Conservation (phyloP, 64 coral and sea anemone genomes). For the Dendronephthya gigantea region DNA sequence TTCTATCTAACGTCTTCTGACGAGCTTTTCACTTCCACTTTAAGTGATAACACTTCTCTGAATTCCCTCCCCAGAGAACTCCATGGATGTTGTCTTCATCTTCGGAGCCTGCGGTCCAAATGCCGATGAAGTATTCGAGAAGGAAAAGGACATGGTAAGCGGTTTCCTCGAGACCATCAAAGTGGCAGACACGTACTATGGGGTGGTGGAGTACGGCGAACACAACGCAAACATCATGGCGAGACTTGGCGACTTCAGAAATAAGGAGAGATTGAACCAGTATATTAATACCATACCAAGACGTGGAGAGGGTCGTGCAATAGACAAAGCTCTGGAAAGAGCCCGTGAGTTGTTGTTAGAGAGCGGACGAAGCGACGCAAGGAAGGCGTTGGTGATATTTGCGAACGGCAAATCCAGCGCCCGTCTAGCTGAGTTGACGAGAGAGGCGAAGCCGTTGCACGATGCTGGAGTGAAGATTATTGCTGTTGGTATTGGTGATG, state of each 20-base stretch:
- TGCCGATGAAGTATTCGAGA: conserved; percentile 8
- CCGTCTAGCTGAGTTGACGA: neutral
- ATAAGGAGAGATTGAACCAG: neutral
- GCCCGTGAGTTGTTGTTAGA: neutral
- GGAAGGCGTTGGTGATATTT: conserved; percentile 8
- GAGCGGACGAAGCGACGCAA: neutral
- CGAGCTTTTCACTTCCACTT: neutral
- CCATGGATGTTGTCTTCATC: conserved; percentile 4
- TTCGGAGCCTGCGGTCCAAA: conserved; percentile 16
- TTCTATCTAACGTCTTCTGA: neutral
- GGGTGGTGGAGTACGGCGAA: conserved; percentile 5
- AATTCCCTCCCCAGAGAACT: neutral
- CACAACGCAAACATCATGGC: neutral
- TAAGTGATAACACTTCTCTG: neutral
- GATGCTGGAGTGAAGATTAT: conserved; percentile 15
- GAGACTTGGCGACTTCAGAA: neutral
- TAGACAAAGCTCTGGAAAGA: neutral
- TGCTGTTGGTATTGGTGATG: conserved; percentile 15
- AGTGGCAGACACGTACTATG: conserved; percentile 1
- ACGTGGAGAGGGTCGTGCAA: neutral
- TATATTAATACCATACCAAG: neutral
- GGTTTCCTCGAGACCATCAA: conserved; percentile 14
- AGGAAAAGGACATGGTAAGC: conserved; percentile 8
- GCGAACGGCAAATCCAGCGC: conserved; percentile 3
- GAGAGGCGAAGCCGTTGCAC: neutral